These are phyloP conservation scores for Ctenicera cuprea DNA, from an alignment of 2,888 invertebrate species.

Conservation along the genomic window DNA sequence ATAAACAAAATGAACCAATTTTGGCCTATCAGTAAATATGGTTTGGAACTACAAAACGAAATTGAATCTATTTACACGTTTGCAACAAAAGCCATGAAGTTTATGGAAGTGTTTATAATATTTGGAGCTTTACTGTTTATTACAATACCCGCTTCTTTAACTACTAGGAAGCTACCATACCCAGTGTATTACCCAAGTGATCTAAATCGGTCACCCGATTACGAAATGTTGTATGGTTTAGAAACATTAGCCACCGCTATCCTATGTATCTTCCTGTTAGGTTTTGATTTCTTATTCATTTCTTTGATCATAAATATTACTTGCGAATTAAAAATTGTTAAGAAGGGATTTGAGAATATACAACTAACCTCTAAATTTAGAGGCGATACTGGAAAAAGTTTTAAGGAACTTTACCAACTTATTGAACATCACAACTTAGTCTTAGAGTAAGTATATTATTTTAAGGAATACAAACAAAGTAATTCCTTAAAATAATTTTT, in stretches of 20 bases:
- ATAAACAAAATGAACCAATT: not conserved
- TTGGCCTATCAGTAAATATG: not conserved
- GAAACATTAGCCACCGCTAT: not conserved
- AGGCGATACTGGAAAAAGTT: slow-evolving; percentile 26
- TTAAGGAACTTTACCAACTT: slow-evolving; percentile 35
- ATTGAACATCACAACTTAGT: slow-evolving; percentile 46
- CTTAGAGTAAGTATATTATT: slow-evolving; percentile 36
- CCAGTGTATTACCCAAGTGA: not conserved
- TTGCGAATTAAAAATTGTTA: not conserved
- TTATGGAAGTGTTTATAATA: no score
- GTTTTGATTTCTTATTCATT: slow-evolving; percentile 15
- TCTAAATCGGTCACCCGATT: not conserved
- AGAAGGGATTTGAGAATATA: not conserved
- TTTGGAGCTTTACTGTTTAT: no score
- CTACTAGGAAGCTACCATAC: no score
- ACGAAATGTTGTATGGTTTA: not conserved
- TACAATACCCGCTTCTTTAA: no score
- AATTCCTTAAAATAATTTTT: slow-evolving; percentile 6
- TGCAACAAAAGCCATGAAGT: no score
- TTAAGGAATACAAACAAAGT: not conserved
- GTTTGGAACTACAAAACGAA: no score
- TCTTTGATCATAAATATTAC: not conserved
- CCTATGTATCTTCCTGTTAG: not conserved
- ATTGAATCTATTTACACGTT: no score
- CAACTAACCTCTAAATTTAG: not conserved